Base-by-base conservation (phyloP, 2,113 vertebrate species). In the Gallinago media region DNA sequence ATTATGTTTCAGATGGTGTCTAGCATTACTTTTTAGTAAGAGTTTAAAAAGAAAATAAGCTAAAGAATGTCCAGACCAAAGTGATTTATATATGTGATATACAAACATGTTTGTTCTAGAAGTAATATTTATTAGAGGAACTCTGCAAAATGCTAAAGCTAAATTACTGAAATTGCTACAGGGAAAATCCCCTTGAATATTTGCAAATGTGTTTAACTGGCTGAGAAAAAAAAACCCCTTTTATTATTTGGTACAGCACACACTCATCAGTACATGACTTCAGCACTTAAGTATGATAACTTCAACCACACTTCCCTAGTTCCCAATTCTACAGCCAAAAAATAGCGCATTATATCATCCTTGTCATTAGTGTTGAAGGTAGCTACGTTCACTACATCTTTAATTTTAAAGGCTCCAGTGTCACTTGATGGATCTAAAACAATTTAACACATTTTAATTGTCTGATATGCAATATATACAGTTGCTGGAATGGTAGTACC, bases 231-330 rank as follows among this genome's bases (percentile, higher is more conserved):
- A 95, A 72, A 27, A 42, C 17, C 12, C 12, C 40, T 87, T 61
- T 73, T 79, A 75, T 75, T 74, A n/a, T 52, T 80, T 73, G 50
- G 34, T 74, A 49, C 11, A 23, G 52, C 82, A 92, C 59, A 46
- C 58, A 78, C 38, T 84, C 34, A 56, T 70, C 70, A 50, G 44
- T 10, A 42, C 27, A 6, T 49, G 54, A 92, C 46, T 66, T 95
- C 86, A 86, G 52, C 90, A 68, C 72, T 88, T 40, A 94, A 72
- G n/a, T 40, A 90, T 75, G 91, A 54, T 49, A 73, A 84, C 78
- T 87, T 88, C 76, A 93, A 74, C 85, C 82, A 97, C 23, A 21
- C 20, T 84, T 75, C 31, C 15, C 3, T 27, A 40, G 34, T 38
- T 44, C 34, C 54, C 52, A 38, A 4, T 77, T 42, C 76, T 54